Evolutionary conservation across 2,797 vertebrate species (phyloP), one percentile per base, ranked within the genome.

Genomic region (Oreochromis grahami): DNA sequence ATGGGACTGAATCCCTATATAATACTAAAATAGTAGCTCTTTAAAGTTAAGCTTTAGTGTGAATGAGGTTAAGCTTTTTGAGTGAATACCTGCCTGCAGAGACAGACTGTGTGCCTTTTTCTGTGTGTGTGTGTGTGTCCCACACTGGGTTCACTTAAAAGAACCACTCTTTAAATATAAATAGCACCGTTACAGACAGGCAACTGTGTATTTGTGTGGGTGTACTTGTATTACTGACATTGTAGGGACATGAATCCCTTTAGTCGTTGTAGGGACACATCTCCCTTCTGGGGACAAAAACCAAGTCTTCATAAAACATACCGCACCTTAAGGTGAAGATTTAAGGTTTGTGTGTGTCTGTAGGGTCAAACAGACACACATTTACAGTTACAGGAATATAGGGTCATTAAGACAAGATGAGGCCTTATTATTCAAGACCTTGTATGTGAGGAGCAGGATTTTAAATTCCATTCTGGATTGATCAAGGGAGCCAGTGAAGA

Each of bases 111-210:
- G 34, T 65, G 36, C 34, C 34, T 41, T 65, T 21, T 13, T 63
- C 19, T 60, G 55, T 70, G 68, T 70, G 77, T 86, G 43, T 56
- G 53, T 55, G 26, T 17, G 76, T 92, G 86, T 90, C 90, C 83
- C 88, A 91, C 92, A 87, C 92, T 92, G 91, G 87, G 91, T 89
- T 89, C 79, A 88, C 84, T 93, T 92, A 91, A 87, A 90, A 91
- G 92, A 87, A 87, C 48, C 26, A 89, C 88, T 81, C 79, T 92
- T 94, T 94, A 94, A 95, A 93, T 93, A 94, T 95, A 91, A 94
- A 92, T 90, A 90, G 91, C 82, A 86, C 78, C 48, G 41, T 91
- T 76, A 26, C 77, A 87, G 74, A 72, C 68, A 78, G 13, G 8
- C 51, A 26, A 56, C 48, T 65, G 76, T 83, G 77, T 17, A 63